phyloP scores from a whole-genome alignment of 2,888 invertebrate species.

The Ctenicera cuprea region DNA sequence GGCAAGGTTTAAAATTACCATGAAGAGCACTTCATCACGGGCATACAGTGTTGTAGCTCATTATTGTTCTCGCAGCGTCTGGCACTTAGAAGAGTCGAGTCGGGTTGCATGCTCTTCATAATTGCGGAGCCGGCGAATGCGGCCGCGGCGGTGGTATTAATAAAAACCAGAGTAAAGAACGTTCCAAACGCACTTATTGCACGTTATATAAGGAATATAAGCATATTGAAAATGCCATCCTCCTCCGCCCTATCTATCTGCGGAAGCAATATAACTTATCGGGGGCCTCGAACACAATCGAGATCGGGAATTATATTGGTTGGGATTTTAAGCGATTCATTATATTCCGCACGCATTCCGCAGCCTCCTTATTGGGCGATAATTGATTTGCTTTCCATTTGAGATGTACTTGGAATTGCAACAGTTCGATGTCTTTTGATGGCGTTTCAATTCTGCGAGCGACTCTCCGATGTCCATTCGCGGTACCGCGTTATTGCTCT shows the following conservation, averaged over 20 bases:
- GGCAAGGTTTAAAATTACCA: constrained; percentile 57
- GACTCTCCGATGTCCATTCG: constrained; percentile 47
- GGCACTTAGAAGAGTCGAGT: constrained; percentile 43
- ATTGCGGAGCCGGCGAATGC: constrained; percentile 52
- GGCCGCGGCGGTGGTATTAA: constrained; percentile 57
- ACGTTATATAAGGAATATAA: constrained; percentile 68
- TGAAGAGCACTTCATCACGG: constrained; percentile 56
- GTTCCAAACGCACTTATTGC: constrained; percentile 63
- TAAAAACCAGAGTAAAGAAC: constrained; percentile 60
- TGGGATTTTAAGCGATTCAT: constrained; percentile 69
- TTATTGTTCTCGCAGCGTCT: constrained; percentile 54
- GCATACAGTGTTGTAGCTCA: constrained; percentile 53
- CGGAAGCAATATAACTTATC: constrained; percentile 63
- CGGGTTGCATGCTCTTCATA: constrained; percentile 53
- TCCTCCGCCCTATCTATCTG: constrained; percentile 62
- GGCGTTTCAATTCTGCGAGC: constrained; percentile 46
- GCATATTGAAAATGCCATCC: constrained; percentile 70
- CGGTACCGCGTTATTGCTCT: constrained; percentile 46
- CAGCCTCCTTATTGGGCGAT: constrained; percentile 57
- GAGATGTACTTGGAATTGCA: constrained; percentile 48
- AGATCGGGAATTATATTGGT: constrained; percentile 65
- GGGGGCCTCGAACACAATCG: constrained; percentile 56
- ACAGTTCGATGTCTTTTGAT: constrained; percentile 43
- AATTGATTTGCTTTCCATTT: constrained; percentile 57
- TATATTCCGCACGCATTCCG: constrained; percentile 67